Evolutionary conservation across 2,888 invertebrate species (phyloP), one percentile per base, ranked within the genome.

Genomic region (Anoncus sp.): DNA sequence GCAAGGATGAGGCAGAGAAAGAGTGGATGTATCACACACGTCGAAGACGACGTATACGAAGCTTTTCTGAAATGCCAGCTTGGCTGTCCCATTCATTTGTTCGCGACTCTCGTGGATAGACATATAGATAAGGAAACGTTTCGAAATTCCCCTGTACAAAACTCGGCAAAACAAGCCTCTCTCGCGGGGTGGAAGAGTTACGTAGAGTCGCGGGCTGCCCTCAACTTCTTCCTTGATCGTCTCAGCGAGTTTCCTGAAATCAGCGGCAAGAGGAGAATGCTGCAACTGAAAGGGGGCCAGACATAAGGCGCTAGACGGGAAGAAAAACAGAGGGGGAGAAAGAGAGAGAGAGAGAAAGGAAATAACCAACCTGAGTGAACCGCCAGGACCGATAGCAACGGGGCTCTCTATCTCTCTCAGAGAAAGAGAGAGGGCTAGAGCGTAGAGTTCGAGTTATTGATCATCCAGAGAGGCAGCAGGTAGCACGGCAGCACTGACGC

Each of bases 381-480:
- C 69, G 53, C 53, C 66, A 71, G 70, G 66, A 78, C 59, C 67
- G 77, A 77, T 72, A 57, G 63, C 57, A 69, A 73, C 57, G 59
- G 14, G 53, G 60, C 22, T 22, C 35, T 22, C 16, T 55, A 63
- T n/a, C n/a, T n/a, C n/a, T n/a, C n/a, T n/a, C 69, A 51, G 65
- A 51, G 51, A 51, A 20, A 31, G 18, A 67, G 55, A 31, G 43
- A 67, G 65, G 43, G 40, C 45, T 53, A 65, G 57, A 57, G 71
- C 71, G 65, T 66, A 51, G 74, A 74, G 71, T 78, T 78, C 75
- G 67, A 78, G 75, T 78, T 78, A 78, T 78, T 78, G 78, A 78
- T 78, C 78, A 78, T 78, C 51, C 71, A 62, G 65, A 71, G 57
- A 69, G 77, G 51, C 55, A 47, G 73, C 71, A 78, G 78, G 78